These are phyloP conservation scores for Andrena marginata DNA, from an alignment of 2,888 invertebrate genomes.

Conservation along the genomic window DNA sequence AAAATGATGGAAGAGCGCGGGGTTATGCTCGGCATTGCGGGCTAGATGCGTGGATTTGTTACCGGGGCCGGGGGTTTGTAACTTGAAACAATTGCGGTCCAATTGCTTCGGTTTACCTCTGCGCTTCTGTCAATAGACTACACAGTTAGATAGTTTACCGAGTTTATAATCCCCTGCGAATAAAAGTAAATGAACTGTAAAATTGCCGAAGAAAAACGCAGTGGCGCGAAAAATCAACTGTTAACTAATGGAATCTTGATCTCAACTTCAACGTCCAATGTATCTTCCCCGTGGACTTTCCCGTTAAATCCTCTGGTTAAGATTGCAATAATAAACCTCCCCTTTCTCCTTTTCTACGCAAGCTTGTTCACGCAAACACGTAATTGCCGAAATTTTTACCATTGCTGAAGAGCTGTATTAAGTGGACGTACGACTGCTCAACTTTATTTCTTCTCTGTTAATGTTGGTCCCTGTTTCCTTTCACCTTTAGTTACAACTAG, in stretches of 20 bases:
- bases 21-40: conserved; percentile 31
- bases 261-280: conserved; percentile 1
- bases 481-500: not conserved
- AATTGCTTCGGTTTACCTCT: conserved; percentile 30
- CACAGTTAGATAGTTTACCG: conserved; percentile 15
- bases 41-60: conserved; percentile 57
- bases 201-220: not conserved
- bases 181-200: not conserved
- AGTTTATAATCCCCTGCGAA: conserved; percentile 12
- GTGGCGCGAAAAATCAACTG: not conserved
- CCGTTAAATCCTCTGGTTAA: not conserved
- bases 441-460: not conserved
- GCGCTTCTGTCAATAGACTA: conserved; percentile 39
- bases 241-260: not conserved
- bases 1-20: conserved; percentile 22
- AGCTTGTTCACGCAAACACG: not conserved
- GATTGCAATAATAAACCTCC: not conserved
- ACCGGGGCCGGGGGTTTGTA: conserved; percentile 37
- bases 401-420: not conserved
- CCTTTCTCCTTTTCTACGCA: not conserved
- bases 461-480: not conserved
- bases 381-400: too few relatives aligned
- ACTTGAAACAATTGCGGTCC: conserved; percentile 53
- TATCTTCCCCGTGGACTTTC: not conserved
- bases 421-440: not conserved